Conservation (phyloP, 2,888 invertebrate genomes). For the Dynastes tityus region DNA sequence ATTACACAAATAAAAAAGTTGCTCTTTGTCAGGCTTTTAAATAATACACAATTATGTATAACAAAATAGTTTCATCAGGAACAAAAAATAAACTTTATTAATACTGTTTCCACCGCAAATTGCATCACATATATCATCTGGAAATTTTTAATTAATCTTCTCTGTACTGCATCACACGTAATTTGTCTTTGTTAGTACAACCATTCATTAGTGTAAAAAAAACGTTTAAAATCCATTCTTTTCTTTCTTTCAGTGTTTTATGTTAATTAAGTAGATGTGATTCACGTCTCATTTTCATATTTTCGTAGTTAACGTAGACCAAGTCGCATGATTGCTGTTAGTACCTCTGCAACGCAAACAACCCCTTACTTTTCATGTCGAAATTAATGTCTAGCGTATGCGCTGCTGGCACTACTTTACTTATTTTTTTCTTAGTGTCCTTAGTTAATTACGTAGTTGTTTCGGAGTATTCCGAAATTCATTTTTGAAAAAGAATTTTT, state of each 20-base stretch:
- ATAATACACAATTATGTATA: too few relatives aligned
- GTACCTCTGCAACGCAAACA: conserved; percentile 1
- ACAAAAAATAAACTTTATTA: too few relatives aligned
- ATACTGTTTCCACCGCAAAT: too few relatives aligned
- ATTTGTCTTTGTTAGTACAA: background rate
- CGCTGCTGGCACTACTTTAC: background rate
- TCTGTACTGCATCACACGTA: background rate
- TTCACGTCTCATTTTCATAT: background rate
- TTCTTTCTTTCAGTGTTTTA: background rate
- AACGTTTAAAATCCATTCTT: background rate
- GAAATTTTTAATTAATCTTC: background rate
- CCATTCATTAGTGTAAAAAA: background rate
- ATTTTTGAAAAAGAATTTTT: background rate
- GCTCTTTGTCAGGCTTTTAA: too few relatives aligned
- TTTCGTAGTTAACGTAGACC: background rate
- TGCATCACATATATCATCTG: background rate
- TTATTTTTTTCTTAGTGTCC: background rate
- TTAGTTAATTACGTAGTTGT: background rate
- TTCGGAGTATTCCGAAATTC: background rate
- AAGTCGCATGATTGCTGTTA: conserved; percentile 18
- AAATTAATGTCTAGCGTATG: background rate
- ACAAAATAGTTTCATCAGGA: too few relatives aligned
- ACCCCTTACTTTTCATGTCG: background rate
- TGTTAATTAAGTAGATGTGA: background rate
- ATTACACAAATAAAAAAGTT: too few relatives aligned